These are phyloP conservation scores for Climacteris rufus DNA, from an alignment of 2,113 vertebrate species.

Conservation along the genomic window DNA sequence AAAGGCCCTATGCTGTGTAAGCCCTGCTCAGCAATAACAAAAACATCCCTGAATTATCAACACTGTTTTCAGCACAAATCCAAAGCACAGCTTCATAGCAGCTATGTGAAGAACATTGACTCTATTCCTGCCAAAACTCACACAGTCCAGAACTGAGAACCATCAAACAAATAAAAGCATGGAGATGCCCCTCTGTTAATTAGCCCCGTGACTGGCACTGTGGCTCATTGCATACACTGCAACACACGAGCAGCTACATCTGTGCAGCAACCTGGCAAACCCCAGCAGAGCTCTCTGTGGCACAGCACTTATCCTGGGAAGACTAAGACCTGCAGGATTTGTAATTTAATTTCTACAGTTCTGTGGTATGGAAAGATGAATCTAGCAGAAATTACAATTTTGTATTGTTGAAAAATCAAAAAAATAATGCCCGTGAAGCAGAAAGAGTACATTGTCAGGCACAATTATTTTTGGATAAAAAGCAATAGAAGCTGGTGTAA, in stretches of 20 bases:
- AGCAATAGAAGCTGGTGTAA: not conserved
- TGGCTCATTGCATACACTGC: not conserved
- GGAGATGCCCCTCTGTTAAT: not conserved
- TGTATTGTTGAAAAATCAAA: not conserved
- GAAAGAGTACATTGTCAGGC: not conserved
- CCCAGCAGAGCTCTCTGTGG: not conserved
- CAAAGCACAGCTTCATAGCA: not conserved
- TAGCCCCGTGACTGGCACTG: not conserved
- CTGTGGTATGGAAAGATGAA: not conserved
- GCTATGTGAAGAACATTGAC: not conserved
- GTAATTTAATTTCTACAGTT: not conserved
- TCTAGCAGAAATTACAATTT: not conserved
- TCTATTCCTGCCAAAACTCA: not conserved
- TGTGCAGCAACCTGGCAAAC: not conserved
- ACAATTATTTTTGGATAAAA: not conserved
- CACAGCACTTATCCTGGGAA: not conserved
- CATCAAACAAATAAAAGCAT: not conserved
- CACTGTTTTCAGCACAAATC: not conserved
- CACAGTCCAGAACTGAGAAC: not conserved
- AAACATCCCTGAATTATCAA: not conserved
- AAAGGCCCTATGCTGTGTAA: not conserved
- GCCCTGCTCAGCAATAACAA: not conserved
- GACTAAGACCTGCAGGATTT: not conserved
- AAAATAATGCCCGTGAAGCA: not conserved
- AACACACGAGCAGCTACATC: not conserved